Percentiles rank a stretch among this genome's conserved stretches.
These are phyloP conservation scores for Neria commutata DNA, from an alignment of 2,888 invertebrate genomes.

Conservation along the genomic window DNA sequence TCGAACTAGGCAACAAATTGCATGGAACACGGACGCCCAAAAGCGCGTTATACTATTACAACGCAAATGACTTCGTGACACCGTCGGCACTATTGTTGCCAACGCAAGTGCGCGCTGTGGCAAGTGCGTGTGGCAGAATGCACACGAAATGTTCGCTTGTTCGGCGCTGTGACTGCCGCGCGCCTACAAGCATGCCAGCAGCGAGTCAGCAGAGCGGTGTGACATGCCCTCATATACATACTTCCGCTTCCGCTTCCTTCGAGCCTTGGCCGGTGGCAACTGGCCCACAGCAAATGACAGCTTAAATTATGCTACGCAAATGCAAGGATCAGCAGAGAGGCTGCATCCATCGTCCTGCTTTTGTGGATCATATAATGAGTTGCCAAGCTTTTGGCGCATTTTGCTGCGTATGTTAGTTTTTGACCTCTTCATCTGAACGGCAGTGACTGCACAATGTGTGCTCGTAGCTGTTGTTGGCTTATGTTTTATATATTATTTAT, in stretches of 20 bases:
- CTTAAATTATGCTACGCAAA: slow-evolving; percentile 51
- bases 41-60: slow-evolving; percentile 9
- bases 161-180: too few species aligned
- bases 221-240: too few species aligned
- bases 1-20: slow-evolving; percentile 31
- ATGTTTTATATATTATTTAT: slow-evolving; percentile 20
- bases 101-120: background rate
- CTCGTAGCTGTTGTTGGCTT: slow-evolving; percentile 11
- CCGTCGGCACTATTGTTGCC: slow-evolving; percentile 7
- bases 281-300: slow-evolving; percentile 26
- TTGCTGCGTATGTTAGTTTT: slow-evolving; percentile 24
- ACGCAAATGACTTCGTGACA: slow-evolving; percentile 14
- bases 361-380: slow-evolving; percentile 55
- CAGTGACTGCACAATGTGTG: background rate
- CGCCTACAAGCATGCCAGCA: slow-evolving; percentile 14
- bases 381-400: slow-evolving; percentile 25
- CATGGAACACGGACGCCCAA: slow-evolving; percentile 1
- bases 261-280: background rate
- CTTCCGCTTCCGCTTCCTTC: background rate
- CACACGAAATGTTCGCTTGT: slow-evolving; percentile 27
- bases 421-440: background rate
- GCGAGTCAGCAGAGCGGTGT: too few species aligned
- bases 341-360: slow-evolving; percentile 26
- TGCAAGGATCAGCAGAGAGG: slow-evolving; percentile 8
- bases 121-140: slow-evolving; percentile 41